A percentile compares a stretch with the other conserved stretches of the same genome.
Conservation (phyloP, 2,797 vertebrate species). For the Parauchenoglanis ngamensis region DNA sequence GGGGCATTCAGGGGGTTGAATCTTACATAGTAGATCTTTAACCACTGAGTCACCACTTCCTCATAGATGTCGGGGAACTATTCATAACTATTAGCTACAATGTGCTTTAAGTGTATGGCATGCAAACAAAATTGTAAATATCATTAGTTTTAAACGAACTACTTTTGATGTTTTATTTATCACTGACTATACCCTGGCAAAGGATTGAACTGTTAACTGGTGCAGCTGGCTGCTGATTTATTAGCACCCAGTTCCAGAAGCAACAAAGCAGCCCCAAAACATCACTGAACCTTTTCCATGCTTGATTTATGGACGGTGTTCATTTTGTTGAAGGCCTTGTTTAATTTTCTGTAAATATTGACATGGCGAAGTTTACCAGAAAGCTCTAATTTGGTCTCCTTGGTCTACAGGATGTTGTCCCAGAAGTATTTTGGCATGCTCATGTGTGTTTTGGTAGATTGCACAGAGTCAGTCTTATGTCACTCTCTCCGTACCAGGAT, state of each 20-base stretch:
- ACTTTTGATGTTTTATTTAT: neutral
- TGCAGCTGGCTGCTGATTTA: conserved; percentile 10
- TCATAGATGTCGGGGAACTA: neutral
- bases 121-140: neutral
- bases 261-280: conserved; percentile 20
- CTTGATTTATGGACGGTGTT: conserved; percentile 26
- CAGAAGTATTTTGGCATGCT: conserved; percentile 21
- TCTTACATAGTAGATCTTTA: too few species aligned
- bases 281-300: neutral
- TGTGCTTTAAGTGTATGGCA: too few species aligned
- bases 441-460: conserved; percentile 40
- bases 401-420: conserved; percentile 20
- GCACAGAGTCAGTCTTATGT: conserved; percentile 12
- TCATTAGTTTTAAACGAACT: neutral
- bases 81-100: neutral
- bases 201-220: neutral
- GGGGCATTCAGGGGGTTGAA: too few species aligned
- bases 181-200: neutral
- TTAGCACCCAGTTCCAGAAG: conserved; percentile 4
- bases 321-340: conserved; percentile 23
- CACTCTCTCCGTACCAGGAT: conserved; percentile 2
- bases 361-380: conserved; percentile 12
- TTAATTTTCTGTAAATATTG: conserved; percentile 31
- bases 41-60: neutral
- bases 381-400: conserved; percentile 32